phyloP scores from a whole-genome alignment of 2,113 vertebrate genomes.

The Numida meleagris region DNA sequence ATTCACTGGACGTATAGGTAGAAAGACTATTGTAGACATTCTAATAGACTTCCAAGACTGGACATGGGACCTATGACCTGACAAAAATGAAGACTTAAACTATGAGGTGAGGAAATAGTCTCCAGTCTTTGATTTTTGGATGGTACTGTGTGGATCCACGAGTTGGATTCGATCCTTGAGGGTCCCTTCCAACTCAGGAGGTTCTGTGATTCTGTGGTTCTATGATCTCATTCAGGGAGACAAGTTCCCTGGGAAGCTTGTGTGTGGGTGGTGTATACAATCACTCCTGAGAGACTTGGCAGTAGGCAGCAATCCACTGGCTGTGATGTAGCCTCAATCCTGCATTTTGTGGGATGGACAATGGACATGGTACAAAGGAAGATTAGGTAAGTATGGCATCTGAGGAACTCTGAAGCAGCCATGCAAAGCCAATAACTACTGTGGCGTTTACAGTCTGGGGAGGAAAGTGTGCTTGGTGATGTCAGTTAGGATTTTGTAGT shows the following conservation, averaged over 20 bases:
- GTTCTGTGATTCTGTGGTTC: not conserved
- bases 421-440: not conserved
- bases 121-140: not conserved
- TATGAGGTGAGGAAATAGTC: not conserved
- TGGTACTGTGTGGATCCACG: not conserved
- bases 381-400: not conserved
- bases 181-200: not conserved
- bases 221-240: not conserved
- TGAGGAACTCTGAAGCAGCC: rapidly evolving
- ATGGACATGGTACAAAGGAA: not conserved
- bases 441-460: not conserved
- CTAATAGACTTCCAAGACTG: not conserved
- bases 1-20: not conserved
- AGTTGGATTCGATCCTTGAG: not conserved
- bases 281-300: not conserved
- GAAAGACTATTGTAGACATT: not conserved
- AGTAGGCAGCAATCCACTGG: not conserved
- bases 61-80: not conserved
- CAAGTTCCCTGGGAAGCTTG: not conserved
- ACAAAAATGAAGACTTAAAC: not conserved
- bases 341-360: not conserved
- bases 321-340: not conserved
- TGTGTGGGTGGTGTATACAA: not conserved
- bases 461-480: not conserved
- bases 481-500: not conserved